These are phyloP conservation scores for Philonicus albiceps DNA, from an alignment of 2,888 invertebrate genomes.

Conservation along the genomic window DNA sequence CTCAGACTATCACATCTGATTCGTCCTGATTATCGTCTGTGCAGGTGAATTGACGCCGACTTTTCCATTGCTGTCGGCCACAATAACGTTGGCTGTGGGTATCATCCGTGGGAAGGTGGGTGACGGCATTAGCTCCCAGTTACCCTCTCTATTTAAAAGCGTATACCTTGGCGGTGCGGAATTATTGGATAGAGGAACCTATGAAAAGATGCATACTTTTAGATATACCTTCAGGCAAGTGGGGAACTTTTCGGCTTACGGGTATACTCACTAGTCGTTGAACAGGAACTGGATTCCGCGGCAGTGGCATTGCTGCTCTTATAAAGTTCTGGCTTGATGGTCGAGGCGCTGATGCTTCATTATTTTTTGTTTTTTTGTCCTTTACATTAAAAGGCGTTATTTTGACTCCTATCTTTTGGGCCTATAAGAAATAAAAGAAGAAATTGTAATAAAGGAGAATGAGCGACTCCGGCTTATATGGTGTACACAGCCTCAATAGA, in stretches of 20 bases:
- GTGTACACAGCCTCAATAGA: no score
- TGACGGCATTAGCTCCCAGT: slow-evolving; percentile 53
- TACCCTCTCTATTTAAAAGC: slow-evolving; percentile 53
- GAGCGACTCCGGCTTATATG: no score
- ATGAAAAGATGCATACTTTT: not conserved
- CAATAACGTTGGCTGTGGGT: not conserved
- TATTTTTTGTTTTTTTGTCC: slow-evolving; percentile 42
- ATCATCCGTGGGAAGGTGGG: not conserved
- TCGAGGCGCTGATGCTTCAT: slow-evolving; percentile 30
- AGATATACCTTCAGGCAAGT: not conserved
- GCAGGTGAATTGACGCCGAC: not conserved
- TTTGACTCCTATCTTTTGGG: slow-evolving; percentile 47
- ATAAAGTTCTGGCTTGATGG: slow-evolving; percentile 21
- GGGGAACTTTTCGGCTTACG: slow-evolving; percentile 51
- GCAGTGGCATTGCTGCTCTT: slow-evolving; percentile 16
- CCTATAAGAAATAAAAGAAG: not conserved
- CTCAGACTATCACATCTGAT: slow-evolving; percentile 22
- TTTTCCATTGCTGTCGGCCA: not conserved
- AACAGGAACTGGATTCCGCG: slow-evolving; percentile 49
- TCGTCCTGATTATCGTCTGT: not conserved
- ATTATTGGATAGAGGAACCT: slow-evolving; percentile 56
- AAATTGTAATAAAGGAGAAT: not conserved
- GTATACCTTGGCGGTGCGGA: slow-evolving; percentile 51
- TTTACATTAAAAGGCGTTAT: slow-evolving; percentile 35
- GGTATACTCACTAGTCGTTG: slow-evolving; percentile 57